Base-by-base conservation (phyloP, 30 jellyfish, hydroid and myxozoan species). In the Chrysaora quinquecirrha region DNA sequence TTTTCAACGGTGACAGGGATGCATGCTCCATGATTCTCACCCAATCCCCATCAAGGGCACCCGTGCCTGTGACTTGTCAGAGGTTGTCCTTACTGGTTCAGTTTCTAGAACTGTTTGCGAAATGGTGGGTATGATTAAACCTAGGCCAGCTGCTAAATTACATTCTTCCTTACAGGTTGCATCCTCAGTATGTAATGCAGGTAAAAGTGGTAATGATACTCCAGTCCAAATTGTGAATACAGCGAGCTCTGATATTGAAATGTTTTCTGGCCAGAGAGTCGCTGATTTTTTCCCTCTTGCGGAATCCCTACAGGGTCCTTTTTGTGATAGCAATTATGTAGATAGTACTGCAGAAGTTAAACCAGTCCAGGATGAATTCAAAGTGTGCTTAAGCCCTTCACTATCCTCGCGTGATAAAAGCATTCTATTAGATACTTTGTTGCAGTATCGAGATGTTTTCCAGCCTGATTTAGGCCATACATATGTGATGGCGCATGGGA, bases 141-240 rank as follows among this genome's bases (percentile, higher is more conserved):
- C 68, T 7, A 4, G 24, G 25, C 24, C 68, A 10, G 29, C 4
- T 3, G 29, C 68, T 10, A 52, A 52, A 2, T 20, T 52, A 10
- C 68, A 16, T 52, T 10, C 68, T 20, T 52, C 68, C 6, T 20
- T 52, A 20, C 29, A 10, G 29, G 68, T 20, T 10, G 68, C 86
- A 16, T 70, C 33, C 38, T 19, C 75, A 24, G 72, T 75, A 23
- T 46, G 76, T 34, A 30, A 28, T 31, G 86, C 76, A 30, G 50
- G 30, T 23, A 43, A 63, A n/a, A 63, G 16, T 3, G 48, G 48
- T 63, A n/a, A 6, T 10, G 63, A 21, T 28, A 32, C 58, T 3
- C 69, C 78, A 30, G 78, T 76, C n/a, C 31, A 78, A 60, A 12
- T 76, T 21, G 19, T 76, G 58, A 27, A 76, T 60, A 14, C 76